These are phyloP conservation scores for Microplitis manilae DNA, from an alignment of 2,888 invertebrate genomes.

Conservation along the genomic window DNA sequence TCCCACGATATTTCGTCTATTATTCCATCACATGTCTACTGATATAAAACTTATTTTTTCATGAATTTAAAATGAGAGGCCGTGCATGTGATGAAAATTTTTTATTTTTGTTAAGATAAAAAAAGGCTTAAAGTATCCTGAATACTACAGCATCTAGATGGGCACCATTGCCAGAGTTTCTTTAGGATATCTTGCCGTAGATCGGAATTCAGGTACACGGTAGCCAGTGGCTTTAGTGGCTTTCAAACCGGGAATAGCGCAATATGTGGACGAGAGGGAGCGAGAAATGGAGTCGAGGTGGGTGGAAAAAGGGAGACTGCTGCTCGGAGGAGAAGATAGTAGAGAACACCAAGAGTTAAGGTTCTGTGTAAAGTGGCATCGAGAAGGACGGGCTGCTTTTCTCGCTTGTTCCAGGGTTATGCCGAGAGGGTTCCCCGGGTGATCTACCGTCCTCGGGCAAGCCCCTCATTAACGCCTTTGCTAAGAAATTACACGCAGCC, in stretches of 20 bases:
- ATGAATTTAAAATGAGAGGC: background rate
- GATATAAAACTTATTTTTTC: background rate
- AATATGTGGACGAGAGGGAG: slow-evolving; percentile 28
- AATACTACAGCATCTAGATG: slow-evolving; percentile 35
- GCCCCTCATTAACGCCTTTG: slow-evolving; percentile 71
- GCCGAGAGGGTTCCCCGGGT: slow-evolving; percentile 48
- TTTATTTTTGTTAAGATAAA: background rate
- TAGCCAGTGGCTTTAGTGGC: slow-evolving; percentile 63
- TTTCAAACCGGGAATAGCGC: background rate
- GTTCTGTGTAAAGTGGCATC: slow-evolving; percentile 42
- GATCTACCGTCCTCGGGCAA: slow-evolving; percentile 70
- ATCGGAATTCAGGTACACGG: slow-evolving; percentile 71
- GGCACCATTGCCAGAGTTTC: slow-evolving; percentile 27
- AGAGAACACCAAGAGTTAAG: slow-evolving; percentile 25
- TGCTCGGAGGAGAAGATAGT: slow-evolving; percentile 42
- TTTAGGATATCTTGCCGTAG: slow-evolving; percentile 64
- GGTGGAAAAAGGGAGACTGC: slow-evolving; percentile 35
- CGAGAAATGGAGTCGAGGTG: slow-evolving; percentile 38
- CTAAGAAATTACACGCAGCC: slow-evolving; percentile 71
- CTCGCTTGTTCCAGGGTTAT: slow-evolving; percentile 21
- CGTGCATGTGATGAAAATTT: background rate
- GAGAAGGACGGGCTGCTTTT: slow-evolving; percentile 33
- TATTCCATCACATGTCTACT: background rate
- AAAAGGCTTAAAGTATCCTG: slow-evolving; percentile 12
- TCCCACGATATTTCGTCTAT: slow-evolving; percentile 2